Percentiles rank a stretch among this genome's conserved stretches.
phyloP scores from a whole-genome alignment of 2,113 vertebrate genomes.

The Opisthocomus hoazin region DNA sequence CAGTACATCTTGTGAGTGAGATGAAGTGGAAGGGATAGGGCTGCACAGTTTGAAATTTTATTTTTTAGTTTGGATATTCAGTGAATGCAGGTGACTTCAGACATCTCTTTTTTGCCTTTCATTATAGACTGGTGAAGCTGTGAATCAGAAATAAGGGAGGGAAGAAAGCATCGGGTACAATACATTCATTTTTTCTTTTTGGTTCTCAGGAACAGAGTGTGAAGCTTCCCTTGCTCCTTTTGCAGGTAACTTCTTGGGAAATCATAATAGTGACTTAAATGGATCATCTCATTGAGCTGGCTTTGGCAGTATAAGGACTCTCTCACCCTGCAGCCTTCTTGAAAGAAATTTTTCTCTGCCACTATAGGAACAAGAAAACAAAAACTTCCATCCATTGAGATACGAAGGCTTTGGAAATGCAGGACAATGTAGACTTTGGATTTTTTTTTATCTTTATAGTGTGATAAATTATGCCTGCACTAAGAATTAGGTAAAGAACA shows the following conservation, averaged over 20 bases:
- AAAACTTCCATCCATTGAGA: not conserved
- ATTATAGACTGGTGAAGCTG: not conserved
- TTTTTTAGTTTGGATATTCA: not conserved
- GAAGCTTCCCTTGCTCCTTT: not conserved
- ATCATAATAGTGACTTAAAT: not conserved
- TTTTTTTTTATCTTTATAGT: not conserved
- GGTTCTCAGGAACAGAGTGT: not conserved
- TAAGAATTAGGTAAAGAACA: not conserved
- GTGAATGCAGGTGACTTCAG: not conserved
- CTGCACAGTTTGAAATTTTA: not conserved
- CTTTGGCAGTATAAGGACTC: not conserved
- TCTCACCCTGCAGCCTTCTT: not conserved
- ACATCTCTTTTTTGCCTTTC: not conserved
- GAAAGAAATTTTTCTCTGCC: not conserved
- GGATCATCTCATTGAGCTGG: not conserved
- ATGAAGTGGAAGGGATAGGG: not conserved
- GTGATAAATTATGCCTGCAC: not conserved
- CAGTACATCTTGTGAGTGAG: not conserved
- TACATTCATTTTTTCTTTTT: not conserved
- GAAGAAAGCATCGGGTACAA: not conserved
- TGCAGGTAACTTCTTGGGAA: not conserved
- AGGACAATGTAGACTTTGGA: not conserved
- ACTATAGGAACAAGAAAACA: not conserved
- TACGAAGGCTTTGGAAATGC: not conserved
- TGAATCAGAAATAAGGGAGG: not conserved